phyloP scores from a whole-genome alignment of 2,113 vertebrate genomes.

The Cromileptes altivelis region DNA sequence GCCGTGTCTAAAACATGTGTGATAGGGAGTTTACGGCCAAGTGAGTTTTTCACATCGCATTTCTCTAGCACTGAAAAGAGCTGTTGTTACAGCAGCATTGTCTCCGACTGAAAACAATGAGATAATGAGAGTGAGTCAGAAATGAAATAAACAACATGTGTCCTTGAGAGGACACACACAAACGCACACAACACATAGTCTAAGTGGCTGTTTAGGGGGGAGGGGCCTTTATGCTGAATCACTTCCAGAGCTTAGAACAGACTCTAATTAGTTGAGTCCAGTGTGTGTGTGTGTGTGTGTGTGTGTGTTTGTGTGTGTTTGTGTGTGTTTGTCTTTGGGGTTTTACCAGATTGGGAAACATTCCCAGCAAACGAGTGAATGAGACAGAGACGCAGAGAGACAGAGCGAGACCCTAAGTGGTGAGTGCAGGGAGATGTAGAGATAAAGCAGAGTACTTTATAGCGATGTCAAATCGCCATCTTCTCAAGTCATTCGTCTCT shows the following conservation, averaged over 20 bases:
- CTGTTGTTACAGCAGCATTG: background rate
- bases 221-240: slow-evolving; percentile 2
- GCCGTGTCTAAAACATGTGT: slow-evolving; percentile 5
- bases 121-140: slow-evolving; percentile 17
- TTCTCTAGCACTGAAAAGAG: background rate
- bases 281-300: slow-evolving; percentile 9
- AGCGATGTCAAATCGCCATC: slow-evolving; percentile 2
- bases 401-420: background rate
- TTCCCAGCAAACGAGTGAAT: background rate
- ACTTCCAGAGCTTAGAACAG: slow-evolving; percentile 11
- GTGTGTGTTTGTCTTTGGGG: background rate
- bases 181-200: background rate
- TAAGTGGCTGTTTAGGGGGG: background rate
- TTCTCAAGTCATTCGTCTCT: slow-evolving; percentile 8
- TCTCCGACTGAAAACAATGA: slow-evolving; percentile 9
- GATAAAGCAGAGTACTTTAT: slow-evolving; percentile 14
- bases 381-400: background rate
- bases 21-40: slow-evolving; percentile 12
- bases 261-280: slow-evolving; percentile 33
- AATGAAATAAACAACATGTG: slow-evolving; percentile 9
- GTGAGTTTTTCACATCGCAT: slow-evolving; percentile 4
- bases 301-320: background rate
- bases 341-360: slow-evolving; percentile 6
- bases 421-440: background rate
- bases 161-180: background rate